phyloP scores from a whole-genome alignment of 92 coral and sea anemone genomes.

The Parazoanthus swiftii region DNA sequence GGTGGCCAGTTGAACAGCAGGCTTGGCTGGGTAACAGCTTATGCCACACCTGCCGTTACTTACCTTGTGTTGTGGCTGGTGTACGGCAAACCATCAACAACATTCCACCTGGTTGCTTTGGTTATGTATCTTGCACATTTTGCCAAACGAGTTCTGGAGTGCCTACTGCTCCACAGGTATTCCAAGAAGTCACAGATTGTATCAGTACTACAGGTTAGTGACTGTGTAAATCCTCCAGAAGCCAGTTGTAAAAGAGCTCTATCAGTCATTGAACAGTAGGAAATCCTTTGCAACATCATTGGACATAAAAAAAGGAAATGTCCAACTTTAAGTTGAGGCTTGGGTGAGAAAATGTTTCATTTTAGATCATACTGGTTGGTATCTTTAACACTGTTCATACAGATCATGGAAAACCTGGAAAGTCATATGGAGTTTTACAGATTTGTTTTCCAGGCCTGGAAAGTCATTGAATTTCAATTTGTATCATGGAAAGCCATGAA shows the following conservation, averaged over 20 bases:
- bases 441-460: no score
- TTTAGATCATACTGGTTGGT: no score
- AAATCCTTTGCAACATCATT: no score
- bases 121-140: conserved; percentile 67
- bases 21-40: conserved; percentile 67
- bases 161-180: conserved; percentile 74
- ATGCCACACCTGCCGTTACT: conserved; percentile 58
- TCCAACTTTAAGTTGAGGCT: no score
- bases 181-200: conserved; percentile 61
- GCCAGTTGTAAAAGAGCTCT: not conserved
- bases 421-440: no score
- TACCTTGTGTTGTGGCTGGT: conserved; percentile 64
- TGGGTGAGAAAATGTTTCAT: no score
- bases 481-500: no score
- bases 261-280: no score
- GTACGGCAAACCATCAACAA: conserved; percentile 59
- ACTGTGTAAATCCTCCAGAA: not conserved
- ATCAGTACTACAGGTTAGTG: conserved; percentile 58
- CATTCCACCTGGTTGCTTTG: conserved; percentile 66
- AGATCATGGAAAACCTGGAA: no score
- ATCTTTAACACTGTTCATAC: no score
- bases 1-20: conserved; percentile 63
- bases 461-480: no score
- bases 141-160: conserved; percentile 69
- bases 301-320: no score